Conservation (phyloP, 2,113 vertebrate genomes). For the Numida meleagris region DNA sequence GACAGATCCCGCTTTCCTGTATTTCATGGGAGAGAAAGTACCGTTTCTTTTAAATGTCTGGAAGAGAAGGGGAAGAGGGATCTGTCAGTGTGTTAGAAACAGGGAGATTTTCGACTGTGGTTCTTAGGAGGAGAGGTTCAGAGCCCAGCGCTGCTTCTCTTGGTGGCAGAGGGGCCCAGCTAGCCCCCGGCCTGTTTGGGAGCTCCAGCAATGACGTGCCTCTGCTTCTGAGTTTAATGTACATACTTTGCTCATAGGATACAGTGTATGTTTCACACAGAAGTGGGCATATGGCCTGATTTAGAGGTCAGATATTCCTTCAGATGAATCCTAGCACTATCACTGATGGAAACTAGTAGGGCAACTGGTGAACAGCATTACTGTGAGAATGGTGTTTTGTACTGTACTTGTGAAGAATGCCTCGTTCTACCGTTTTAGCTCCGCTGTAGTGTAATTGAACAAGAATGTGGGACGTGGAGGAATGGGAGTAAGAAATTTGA, state of each 20-base stretch:
- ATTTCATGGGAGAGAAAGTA: constrained; percentile 18
- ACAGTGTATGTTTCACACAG: not conserved
- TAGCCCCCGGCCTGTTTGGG: not conserved
- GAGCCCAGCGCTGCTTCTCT: not conserved
- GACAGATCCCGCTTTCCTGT: not conserved
- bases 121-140: not conserved
- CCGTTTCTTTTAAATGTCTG: constrained; percentile 5
- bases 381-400: not conserved
- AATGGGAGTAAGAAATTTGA: not conserved
- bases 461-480: not conserved
- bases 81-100: not conserved
- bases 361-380: not conserved
- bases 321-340: not conserved
- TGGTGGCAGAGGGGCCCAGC: not conserved
- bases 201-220: not conserved
- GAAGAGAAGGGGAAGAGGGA: not conserved
- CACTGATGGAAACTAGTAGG: not conserved
- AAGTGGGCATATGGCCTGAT: not conserved
- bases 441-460: not conserved
- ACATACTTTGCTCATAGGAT: not conserved
- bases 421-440: not conserved
- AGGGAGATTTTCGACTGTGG: not conserved
- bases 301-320: not conserved
- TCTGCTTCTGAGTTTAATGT: not conserved
- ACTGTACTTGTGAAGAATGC: rapidly evolving